A percentile compares a stretch with the other conserved stretches of the same genome.
phyloP scores from a whole-genome alignment of 2,888 invertebrate genomes.

The Tachystola acroxantha region DNA sequence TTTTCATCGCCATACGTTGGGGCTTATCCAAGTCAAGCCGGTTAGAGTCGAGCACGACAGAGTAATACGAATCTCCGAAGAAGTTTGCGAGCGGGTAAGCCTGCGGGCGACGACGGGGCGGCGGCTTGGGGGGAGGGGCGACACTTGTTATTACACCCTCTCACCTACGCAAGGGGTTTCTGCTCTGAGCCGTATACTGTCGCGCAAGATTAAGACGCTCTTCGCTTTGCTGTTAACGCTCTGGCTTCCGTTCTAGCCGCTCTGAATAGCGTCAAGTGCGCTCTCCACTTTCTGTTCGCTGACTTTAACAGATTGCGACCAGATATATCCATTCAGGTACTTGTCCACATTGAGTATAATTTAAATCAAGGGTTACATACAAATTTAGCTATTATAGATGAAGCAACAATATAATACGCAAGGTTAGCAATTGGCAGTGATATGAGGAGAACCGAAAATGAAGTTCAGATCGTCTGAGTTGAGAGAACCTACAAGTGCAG shows the following conservation, averaged over 20 bases:
- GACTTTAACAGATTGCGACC: constrained; percentile 36
- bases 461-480: too few species aligned
- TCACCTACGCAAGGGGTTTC: constrained; percentile 71
- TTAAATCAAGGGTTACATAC: too few species aligned
- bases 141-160: constrained; percentile 74
- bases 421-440: too few species aligned
- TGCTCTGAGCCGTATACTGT: constrained; percentile 54
- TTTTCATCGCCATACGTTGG: constrained; percentile 43
- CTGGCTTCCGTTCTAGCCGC: constrained; percentile 48
- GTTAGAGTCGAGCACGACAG: constrained; percentile 55
- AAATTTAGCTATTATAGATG: too few species aligned
- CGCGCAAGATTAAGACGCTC: constrained; percentile 70
- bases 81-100: constrained; percentile 61
- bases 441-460: too few species aligned
- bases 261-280: constrained; percentile 46
- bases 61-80: constrained; percentile 65
- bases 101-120: constrained; percentile 48
- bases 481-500: too few species aligned
- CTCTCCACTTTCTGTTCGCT: constrained; percentile 35
- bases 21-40: constrained; percentile 60
- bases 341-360: constrained; percentile 2
- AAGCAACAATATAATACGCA: too few species aligned
- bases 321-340: too few species aligned
- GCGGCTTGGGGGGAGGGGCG: constrained; percentile 33
- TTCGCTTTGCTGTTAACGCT: constrained; percentile 62